Conservation (phyloP, 2,113 vertebrate genomes). For the Neolamprologus ventralis region DNA sequence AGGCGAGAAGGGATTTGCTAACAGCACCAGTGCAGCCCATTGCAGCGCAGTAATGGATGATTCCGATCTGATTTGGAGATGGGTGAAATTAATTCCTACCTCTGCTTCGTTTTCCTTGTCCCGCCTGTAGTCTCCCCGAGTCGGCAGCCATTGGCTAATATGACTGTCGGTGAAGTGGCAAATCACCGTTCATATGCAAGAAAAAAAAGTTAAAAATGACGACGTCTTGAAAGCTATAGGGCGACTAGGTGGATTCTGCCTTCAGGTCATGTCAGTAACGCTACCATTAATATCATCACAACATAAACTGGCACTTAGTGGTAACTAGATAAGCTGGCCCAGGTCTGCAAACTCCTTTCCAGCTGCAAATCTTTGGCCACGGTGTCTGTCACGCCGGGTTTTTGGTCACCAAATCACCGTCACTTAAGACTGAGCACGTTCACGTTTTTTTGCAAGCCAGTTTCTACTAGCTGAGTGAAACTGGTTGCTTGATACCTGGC, state of each 20-base stretch:
- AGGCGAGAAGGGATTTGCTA: conserved; percentile 49
- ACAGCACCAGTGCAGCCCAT: conserved; percentile 66
- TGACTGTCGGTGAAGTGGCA: conserved; percentile 74
- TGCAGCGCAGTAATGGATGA: conserved; percentile 69
- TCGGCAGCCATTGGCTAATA: conserved; percentile 79
- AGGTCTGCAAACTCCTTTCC: conserved; percentile 57
- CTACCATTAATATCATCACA: conserved; percentile 7
- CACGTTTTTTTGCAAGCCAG: neutral
- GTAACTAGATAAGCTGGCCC: conserved; percentile 29
- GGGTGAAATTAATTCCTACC: conserved; percentile 73
- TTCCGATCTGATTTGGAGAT: conserved; percentile 70
- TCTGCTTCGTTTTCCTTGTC: conserved; percentile 80
- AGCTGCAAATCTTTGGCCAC: conserved; percentile 47
- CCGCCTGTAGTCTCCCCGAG: conserved; percentile 79
- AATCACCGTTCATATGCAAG: conserved; percentile 75
- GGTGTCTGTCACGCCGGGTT: conserved; percentile 71
- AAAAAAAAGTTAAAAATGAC: conserved; percentile 70
- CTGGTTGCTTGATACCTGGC: conserved; percentile 19
- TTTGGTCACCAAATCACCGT: conserved; percentile 61
- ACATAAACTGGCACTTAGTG: neutral
- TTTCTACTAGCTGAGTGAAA: neutral
- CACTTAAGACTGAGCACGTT: conserved; percentile 9
- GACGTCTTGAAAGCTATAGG: conserved; percentile 59
- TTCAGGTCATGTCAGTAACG: conserved; percentile 48
- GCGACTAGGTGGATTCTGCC: conserved; percentile 47